Evolutionary conservation across 2,888 invertebrate species (phyloP), one percentile per base, ranked within the genome.

Genomic region (Steinernema carpocapsae): DNA sequence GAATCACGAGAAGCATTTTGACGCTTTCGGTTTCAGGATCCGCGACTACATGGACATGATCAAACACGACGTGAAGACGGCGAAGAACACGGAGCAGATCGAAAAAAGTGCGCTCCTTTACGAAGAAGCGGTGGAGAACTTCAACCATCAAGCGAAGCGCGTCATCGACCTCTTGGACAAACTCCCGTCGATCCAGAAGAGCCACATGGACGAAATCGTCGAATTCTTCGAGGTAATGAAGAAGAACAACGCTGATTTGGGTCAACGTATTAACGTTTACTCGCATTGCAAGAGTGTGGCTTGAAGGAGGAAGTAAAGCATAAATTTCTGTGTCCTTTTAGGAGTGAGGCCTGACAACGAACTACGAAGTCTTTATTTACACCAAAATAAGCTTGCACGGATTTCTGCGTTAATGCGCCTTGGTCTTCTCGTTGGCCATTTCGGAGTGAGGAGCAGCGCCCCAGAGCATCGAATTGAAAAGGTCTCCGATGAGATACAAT

Each of bases 401-500:
- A n/a, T n/a, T n/a, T n/a, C n/a, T n/a, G n/a, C n/a, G n/a, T 56
- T 56, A 56, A 19, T 56, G 22, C 12, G 56, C 24, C 26, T 56
- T 56, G 22, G 24, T 4, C 26, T 56, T 56, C 6, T 19, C 56
- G 22, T 6, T 24, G 10, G 56, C n/a, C 12, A 56, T 56, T 17
- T 56, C 56, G 3, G 56, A 56, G 26, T 56, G 56, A 26, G 56
- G 56, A 6, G 56, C 56, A 19, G 56, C 56, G 22, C 92, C 91
- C 94, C 94, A 94, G 77, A 93, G 89, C 79, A 91, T 88, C 80
- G 89, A 90, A 87, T 94, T 93, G 72, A 93, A 84, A 76, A 89
- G 90, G 87, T 94, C 93, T 45, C 94, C 94, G 48, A 92, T 84
- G 74, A 92, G 88, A 88, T 94, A 94, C 82, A 93, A 90, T 1